These are phyloP conservation scores for Anser brachyrhynchus DNA, from an alignment of 2,113 vertebrate genomes.

Conservation along the genomic window DNA sequence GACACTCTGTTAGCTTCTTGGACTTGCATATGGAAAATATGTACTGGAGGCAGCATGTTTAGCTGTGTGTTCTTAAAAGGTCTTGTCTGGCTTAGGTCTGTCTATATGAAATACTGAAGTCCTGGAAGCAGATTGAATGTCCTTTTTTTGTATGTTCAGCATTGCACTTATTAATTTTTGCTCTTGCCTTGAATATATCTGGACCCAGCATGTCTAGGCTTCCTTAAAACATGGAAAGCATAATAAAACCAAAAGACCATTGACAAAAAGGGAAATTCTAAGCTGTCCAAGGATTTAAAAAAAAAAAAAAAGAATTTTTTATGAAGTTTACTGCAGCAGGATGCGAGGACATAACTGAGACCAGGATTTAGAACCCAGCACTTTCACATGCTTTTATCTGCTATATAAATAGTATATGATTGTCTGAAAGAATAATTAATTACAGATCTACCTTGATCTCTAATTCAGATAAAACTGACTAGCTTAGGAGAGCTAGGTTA, in stretches of 20 bases:
- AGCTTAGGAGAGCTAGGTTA: neutral
- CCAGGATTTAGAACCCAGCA: neutral
- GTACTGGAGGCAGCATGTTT: neutral
- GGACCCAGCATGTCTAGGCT: neutral
- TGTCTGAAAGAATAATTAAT: neutral
- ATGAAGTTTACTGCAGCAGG: fast-evolving
- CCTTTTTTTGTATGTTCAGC: too few relatives aligned
- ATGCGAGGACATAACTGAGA: neutral
- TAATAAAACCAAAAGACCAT: neutral
- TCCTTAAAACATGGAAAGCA: fast-evolving
- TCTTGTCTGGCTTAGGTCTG: neutral
- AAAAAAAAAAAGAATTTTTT: too few relatives aligned
- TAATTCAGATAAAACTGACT: neutral
- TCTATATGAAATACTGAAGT: neutral
- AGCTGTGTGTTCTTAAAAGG: neutral
- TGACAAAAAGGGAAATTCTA: neutral
- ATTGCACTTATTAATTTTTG: neutral
- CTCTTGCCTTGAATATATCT: fast-evolving
- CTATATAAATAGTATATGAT: fast-evolving
- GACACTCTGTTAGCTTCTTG: neutral
- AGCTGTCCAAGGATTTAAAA: fast-evolving
- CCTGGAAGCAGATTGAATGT: neutral
- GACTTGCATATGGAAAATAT: neutral
- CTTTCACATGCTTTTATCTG: neutral
- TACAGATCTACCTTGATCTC: neutral